phyloP scores from a whole-genome alignment of 2,888 invertebrate species.

The Melitaea athalia region DNA sequence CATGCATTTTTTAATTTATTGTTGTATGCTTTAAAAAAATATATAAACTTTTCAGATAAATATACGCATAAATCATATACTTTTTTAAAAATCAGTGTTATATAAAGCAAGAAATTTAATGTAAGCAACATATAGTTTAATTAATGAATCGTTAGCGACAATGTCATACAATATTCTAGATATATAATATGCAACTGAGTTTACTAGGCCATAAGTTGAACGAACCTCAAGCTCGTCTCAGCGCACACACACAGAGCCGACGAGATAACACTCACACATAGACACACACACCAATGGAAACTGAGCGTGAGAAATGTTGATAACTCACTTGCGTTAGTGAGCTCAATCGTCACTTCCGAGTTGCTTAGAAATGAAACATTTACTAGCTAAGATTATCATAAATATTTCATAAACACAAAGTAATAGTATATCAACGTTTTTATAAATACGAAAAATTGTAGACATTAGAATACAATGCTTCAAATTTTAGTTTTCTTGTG shows the following conservation, averaged over 20 bases:
- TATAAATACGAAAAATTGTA: not conserved
- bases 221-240: slow-evolving; percentile 76
- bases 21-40: not conserved
- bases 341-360: slow-evolving; percentile 76
- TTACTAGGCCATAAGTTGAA: slow-evolving; percentile 83
- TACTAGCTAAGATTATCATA: slow-evolving; percentile 37
- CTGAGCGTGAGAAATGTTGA: slow-evolving; percentile 80
- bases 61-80: not conserved
- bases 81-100: not conserved
- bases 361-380: slow-evolving; percentile 46
- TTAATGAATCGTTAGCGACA: slow-evolving; percentile 32
- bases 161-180: slow-evolving; percentile 38
- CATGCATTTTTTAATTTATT: not conserved
- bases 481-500: not conserved
- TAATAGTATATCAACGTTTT: not conserved
- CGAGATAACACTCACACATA: slow-evolving; percentile 51
- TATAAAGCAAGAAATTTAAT: slow-evolving; percentile 1
- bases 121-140: slow-evolving; percentile 9
- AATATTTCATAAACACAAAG: slow-evolving; percentile 29
- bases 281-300: slow-evolving; percentile 64
- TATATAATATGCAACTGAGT: slow-evolving; percentile 60
- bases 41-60: not conserved
- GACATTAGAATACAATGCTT: not conserved
- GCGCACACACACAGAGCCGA: slow-evolving; percentile 63
- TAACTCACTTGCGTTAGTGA: slow-evolving; percentile 78